phyloP scores from a whole-genome alignment of 2,113 vertebrate genomes.

The Nestor notabilis region DNA sequence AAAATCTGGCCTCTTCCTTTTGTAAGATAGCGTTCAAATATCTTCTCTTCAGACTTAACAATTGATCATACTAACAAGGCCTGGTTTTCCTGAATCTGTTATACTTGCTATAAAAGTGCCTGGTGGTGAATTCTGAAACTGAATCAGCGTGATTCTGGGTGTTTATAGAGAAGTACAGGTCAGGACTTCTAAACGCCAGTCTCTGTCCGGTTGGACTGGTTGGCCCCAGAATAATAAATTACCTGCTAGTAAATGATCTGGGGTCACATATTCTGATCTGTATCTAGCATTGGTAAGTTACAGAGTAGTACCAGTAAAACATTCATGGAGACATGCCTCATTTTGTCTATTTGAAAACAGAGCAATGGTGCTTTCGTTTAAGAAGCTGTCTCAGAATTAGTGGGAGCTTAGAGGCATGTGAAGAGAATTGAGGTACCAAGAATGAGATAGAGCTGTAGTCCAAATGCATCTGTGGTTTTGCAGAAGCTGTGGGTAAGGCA shows the following conservation, averaged over 20 bases:
- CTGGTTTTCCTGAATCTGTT: background rate
- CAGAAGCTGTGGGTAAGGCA: background rate
- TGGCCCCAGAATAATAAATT: background rate
- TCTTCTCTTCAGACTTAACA: background rate
- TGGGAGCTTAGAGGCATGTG: background rate
- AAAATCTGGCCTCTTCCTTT: background rate
- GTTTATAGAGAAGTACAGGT: background rate
- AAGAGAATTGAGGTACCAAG: background rate
- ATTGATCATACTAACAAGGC: background rate
- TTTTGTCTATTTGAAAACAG: background rate
- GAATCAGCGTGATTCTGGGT: background rate
- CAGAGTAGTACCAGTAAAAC: background rate
- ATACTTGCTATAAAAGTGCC: background rate
- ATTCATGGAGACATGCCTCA: rapidly evolving
- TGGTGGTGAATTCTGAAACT: background rate
- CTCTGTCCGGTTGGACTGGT: background rate
- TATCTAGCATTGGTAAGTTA: background rate
- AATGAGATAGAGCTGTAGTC: background rate
- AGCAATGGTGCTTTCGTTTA: background rate
- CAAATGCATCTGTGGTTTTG: background rate
- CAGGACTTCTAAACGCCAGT: background rate
- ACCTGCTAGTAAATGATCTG: background rate
- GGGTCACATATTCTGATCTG: background rate
- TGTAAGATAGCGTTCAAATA: background rate
- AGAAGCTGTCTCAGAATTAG: background rate